Evolutionary conservation across 2,888 invertebrate species (phyloP), one percentile per base, ranked within the genome.

Genomic region (Megaustenia siamemsis): DNA sequence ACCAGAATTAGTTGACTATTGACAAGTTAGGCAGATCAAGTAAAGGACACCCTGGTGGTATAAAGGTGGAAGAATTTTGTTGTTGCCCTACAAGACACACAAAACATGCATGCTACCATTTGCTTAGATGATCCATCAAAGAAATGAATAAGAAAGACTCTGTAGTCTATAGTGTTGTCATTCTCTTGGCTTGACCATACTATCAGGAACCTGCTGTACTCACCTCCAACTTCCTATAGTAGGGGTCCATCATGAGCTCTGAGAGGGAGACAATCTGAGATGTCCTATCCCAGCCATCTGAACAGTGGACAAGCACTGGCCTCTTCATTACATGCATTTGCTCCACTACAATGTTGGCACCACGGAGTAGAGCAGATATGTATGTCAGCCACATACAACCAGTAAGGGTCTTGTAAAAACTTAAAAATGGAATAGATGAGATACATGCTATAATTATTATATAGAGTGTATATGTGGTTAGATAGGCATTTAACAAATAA

Each of bases 221-320:
- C 90, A 95, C 98, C 95, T 98, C 96, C 81, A 97, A 95, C 21
- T 99, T 99, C 90, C 99, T 95, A 94, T 99, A 99, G 94, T 96
- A 97, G 0, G 98, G 98, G 95, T 99, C 99, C 63, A 99, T 95
- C 92, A 99, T 95, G 68, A 99, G 95, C 94, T 99, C 97, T 24
- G 98, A 97, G 80, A 99, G 95, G 66, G 98, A 97, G 28, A 98
- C 97, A 89, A 99, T 97, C 95, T 99, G 99, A 73, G 99, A 97
- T 84, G 99, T 99, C 89, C 99, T 96, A 95, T 99, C 99, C 99
- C 99, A 99, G 75, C 99, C 99, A 95, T 99, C 99, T 3, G 98
- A 98, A 94, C 99, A 99, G 94, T 99, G 99, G 18, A 99, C 98
- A 86, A 99, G 95, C 82, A 98, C 99, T 12, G 98, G 98, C 78